A percentile compares a stretch with the other conserved stretches of the same genome.
These are phyloP conservation scores for Cetoscarus ocellatus DNA, from an alignment of 2,797 vertebrate species.

Conservation along the genomic window DNA sequence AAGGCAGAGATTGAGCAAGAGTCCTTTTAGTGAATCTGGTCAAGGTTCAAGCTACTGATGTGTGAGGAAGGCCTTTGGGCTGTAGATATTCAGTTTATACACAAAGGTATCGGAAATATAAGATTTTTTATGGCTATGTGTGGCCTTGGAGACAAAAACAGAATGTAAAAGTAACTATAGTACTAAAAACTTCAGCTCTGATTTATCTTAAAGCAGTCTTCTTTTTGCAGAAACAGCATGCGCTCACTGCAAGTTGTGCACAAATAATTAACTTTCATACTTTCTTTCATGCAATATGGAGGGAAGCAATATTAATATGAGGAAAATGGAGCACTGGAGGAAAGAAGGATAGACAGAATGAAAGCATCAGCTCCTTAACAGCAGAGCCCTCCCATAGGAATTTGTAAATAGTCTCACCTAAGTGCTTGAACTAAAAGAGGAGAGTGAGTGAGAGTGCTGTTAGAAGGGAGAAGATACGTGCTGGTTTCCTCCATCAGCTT, in stretches of 20 bases:
- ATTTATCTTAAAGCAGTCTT: constrained; percentile 13
- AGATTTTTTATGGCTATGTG: constrained; percentile 34
- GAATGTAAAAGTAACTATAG: constrained; percentile 33
- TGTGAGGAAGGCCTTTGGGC: constrained; percentile 36
- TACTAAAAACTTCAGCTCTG: constrained; percentile 26
- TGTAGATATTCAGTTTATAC: constrained; percentile 52
- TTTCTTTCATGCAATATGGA: constrained; percentile 36
- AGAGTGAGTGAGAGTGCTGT: constrained; percentile 49
- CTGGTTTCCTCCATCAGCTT: constrained; percentile 33
- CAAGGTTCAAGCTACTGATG: constrained; percentile 45
- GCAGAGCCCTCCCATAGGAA: constrained; percentile 51
- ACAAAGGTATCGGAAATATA: constrained; percentile 34
- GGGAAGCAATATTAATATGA: constrained; percentile 30
- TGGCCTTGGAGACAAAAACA: constrained; percentile 36
- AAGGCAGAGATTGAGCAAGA: constrained; percentile 30
- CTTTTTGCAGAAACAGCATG: constrained; percentile 36
- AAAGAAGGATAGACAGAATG: constrained; percentile 39
- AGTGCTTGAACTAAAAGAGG: constrained; percentile 61
- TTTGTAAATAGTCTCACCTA: constrained; percentile 66
- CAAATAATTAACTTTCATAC: constrained; percentile 28
- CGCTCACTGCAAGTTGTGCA: constrained; percentile 33
- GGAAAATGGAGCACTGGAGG: constrained; percentile 32
- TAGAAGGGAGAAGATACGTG: constrained; percentile 38
- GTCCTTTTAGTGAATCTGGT: constrained; percentile 49
- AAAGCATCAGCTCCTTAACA: constrained; percentile 58